These are phyloP conservation scores for Melanotaenia pygmaea DNA, from an alignment of 2,797 vertebrate species.

Conservation along the genomic window DNA sequence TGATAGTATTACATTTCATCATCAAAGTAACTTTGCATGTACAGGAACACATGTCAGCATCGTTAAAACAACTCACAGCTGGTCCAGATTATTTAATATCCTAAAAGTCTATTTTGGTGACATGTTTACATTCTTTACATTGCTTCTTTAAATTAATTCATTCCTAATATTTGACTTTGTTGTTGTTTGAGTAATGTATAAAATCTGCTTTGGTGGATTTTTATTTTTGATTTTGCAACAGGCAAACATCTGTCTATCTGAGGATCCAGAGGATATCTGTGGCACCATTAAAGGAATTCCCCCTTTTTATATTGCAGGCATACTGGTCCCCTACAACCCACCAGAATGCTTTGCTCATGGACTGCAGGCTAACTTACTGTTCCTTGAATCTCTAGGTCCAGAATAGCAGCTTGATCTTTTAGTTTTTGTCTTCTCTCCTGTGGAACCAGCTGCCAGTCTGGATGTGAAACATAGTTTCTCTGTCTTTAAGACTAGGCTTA, in stretches of 20 bases:
- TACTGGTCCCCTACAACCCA: no score
- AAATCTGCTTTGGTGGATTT: background rate
- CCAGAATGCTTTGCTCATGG: no score
- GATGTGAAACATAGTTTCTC: no score
- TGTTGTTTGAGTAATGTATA: background rate
- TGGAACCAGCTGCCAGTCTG: no score
- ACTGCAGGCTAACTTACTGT: no score
- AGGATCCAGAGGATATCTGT: no score
- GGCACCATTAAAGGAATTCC: background rate
- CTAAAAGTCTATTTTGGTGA: background rate
- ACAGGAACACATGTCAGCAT: background rate
- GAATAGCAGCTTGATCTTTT: no score
- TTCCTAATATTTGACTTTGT: background rate
- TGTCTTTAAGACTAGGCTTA: no score
- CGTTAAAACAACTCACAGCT: background rate
- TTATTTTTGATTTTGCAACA: background rate
- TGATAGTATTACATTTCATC: background rate
- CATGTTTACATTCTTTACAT: background rate
- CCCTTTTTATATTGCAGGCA: no score
- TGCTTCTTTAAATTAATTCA: background rate
- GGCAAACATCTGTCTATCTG: background rate
- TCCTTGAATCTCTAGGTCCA: no score
- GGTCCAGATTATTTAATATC: background rate
- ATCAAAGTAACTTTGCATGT: background rate
- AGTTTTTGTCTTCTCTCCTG: no score